phyloP scores from a whole-genome alignment of 2,797 vertebrate genomes.

The Microcaecilia unicolor region DNA sequence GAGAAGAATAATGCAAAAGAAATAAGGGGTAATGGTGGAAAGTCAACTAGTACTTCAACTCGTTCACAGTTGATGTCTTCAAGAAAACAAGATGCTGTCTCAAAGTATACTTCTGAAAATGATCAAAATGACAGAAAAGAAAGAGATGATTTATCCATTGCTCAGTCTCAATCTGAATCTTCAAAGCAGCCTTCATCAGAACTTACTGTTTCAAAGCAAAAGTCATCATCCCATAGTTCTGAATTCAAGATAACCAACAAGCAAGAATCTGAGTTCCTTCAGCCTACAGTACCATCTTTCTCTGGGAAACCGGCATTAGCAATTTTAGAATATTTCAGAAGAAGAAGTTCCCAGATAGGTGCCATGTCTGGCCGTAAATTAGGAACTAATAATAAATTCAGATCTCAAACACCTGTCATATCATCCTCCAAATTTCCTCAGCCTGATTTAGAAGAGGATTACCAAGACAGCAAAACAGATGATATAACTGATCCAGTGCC shows the following conservation, averaged over 20 bases:
- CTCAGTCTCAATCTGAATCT: neutral
- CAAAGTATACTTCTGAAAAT: conserved; percentile 32
- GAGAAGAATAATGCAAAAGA: conserved; percentile 37
- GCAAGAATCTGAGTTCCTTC: neutral
- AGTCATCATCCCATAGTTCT: conserved; percentile 8
- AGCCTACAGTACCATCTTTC: conserved; percentile 13
- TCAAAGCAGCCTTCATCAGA: conserved; percentile 8
- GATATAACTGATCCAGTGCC: no score
- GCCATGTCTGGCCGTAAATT: conserved; percentile 14
- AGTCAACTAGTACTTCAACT: conserved; percentile 24
- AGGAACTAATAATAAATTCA: conserved; percentile 5
- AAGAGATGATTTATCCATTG: conserved; percentile 9
- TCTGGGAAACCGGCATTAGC: conserved; percentile 34
- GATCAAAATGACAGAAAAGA: conserved; percentile 24
- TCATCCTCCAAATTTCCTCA: neutral
- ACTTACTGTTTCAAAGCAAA: conserved; percentile 13
- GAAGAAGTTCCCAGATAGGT: conserved; percentile 26
- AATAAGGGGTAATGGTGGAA: conserved; percentile 37
- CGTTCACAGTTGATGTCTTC: conserved; percentile 19
- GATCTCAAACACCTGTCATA: neutral
- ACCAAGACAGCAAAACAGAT: conserved; percentile 6
- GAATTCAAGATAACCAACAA: neutral
- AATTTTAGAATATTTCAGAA: conserved; percentile 19
- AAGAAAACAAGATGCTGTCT: conserved; percentile 13
- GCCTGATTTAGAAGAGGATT: conserved; percentile 5